Base-by-base conservation (phyloP, 2,113 vertebrate species). In the Geococcyx californianus region DNA sequence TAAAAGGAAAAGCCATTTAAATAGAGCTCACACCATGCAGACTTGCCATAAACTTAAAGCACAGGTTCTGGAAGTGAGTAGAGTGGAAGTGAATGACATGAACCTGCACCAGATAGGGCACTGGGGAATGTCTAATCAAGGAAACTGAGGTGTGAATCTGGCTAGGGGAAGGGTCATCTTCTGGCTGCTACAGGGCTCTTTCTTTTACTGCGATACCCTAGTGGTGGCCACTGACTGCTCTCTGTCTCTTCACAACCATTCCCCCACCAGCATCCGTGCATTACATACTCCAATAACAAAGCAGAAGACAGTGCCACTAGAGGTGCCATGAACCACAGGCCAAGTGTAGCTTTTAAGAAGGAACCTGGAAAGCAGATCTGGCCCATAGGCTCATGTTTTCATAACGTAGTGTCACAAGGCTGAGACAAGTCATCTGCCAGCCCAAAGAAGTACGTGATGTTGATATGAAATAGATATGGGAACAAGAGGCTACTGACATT, bases 121-220 rank as follows among this genome's bases (percentile, higher is more conserved):
- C 21, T 25, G 54, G 14, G 9, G 33, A 44, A 42, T 7, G 9
- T 47, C 52, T 54, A 44, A 54, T 24, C 3, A 45, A 49, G 29
- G 29, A 86, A 85, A 66, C 1, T 3, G 24, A 56, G 7, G 5
- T 67, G 38, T 56, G 62, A 87, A 66, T 0, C 0, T 19, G 6
- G 5, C 5, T 31, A 49, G 31, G 23, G 6, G 16, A 66, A 60
- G 24, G 26, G 18, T 31, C 4, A 51, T 11, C 15, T 67, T 58
- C 66, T 86, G 66, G 6, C 11, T 83, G 36, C 7, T 25, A 23
- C 28, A 29, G 17, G 28, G 23, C 3, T 70, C 68, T n/a, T n/a
- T n/a, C n/a, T n/a, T n/a, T n/a, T n/a, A n/a, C n/a, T n/a, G n/a
- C n/a, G n/a, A n/a, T n/a, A n/a, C n/a, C n/a, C 26, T 66, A 14